phyloP scores from a whole-genome alignment of 2,113 vertebrate species.

The Dipodomys spectabilis region DNA sequence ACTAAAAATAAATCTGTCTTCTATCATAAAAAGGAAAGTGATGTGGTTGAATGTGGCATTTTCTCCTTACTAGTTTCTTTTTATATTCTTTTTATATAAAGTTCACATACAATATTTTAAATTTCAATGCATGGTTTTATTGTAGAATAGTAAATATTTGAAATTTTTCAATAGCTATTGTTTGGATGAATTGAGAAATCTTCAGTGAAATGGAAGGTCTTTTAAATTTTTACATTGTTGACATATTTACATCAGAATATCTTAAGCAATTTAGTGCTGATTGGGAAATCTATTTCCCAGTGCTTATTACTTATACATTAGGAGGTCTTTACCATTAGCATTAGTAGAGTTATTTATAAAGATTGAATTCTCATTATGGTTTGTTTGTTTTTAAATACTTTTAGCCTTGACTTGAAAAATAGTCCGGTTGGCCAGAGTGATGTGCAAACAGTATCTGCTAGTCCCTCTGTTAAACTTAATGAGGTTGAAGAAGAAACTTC shows the following conservation, averaged over 20 bases:
- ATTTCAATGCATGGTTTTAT: conserved; percentile 9
- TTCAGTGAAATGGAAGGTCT: background rate
- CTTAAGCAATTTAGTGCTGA: conserved; percentile 29
- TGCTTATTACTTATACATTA: conserved; percentile 66
- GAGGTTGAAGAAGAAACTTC: conserved; percentile 79
- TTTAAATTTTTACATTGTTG: conserved; percentile 50
- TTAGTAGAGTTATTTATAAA: conserved; percentile 74
- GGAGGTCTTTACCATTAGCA: conserved; percentile 66
- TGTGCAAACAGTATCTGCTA: conserved; percentile 80
- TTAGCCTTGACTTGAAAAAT: conserved; percentile 85
- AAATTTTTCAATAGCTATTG: background rate
- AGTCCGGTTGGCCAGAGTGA: conserved; percentile 83
- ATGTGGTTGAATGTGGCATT: background rate
- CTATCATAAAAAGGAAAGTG: background rate
- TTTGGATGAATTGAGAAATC: background rate
- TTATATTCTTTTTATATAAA: conserved; percentile 30
- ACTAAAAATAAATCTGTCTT: conserved; percentile 45
- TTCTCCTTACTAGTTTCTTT: background rate
- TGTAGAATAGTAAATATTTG: conserved; percentile 13
- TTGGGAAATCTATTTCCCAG: conserved; percentile 61
- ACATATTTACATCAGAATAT: background rate
- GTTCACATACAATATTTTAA: background rate
- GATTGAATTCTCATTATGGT: conserved; percentile 81
- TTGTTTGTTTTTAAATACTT: conserved; percentile 85
- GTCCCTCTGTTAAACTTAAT: conserved; percentile 82